Base-by-base conservation (phyloP, 1,140 invertebrate genomes). In the Cryptotermes secundus region DNA sequence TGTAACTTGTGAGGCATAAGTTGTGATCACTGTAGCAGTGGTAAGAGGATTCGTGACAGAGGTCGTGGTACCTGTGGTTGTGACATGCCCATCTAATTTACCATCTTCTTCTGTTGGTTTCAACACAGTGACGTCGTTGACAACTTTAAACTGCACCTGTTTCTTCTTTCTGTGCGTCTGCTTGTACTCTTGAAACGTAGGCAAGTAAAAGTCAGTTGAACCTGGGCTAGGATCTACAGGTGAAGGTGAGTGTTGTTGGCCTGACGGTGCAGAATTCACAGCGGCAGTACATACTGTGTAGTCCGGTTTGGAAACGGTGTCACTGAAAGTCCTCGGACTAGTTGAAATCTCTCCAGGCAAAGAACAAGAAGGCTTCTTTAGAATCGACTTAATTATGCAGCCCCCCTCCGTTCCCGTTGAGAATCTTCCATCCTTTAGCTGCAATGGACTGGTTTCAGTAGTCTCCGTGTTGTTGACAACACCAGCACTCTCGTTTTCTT, bases 281-380 rank as follows among this genome's bases (percentile, higher is more conserved):
- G 59, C 26, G 26, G 59, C 26, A 26, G 26, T 7, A 7, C 86
- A 86, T 83, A 72, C 87, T 82, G 83, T 84, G 49, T 86, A 83
- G 87, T 88, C 87, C 80, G 87, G 86, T 85, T 89, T 88, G 26
- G 83, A 87, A 86, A 86, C 53, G 80, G 35, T 86, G 59, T 86
- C 87, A 90, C 86, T 86, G 88, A 59, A 88, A 86, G 24, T 87
- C 86, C 38, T 72, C 87, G 84, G n/a, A 72, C 59, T 31, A 9
- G 26, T 72, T n/a, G 59, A n/a, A 72, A 72, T 72, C n/a, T 72
- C 59, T 72, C 59, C 59, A 31, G 59, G 59, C 59, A 26, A 72
- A 31, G 31, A 31, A 53, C 45, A 53, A 22, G 85, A 81, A 88
- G 93, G 93, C 88, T 94, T 94, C 88, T 95, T 95, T 85, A 95